Conservation (phyloP, 1,140 invertebrate species). For the Drosophila lacteicornis region DNA sequence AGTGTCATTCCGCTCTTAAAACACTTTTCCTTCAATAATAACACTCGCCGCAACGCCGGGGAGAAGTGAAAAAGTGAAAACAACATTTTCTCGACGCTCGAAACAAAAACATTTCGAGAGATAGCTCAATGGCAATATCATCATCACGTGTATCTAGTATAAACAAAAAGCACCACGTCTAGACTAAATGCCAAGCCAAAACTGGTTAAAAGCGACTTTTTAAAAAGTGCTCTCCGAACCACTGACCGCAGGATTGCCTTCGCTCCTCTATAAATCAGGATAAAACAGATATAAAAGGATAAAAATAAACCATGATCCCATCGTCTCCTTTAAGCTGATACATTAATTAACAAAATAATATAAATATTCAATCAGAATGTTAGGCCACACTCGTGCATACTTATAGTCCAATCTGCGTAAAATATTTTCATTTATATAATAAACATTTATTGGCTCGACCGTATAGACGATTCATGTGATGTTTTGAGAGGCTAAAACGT, state of each 20-base stretch:
- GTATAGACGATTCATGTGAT: constrained; percentile 74
- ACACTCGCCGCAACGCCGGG: constrained; percentile 2
- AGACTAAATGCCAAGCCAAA: constrained; percentile 13
- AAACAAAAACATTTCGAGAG: constrained; percentile 58
- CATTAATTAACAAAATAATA: constrained; percentile 37
- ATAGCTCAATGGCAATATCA: constrained; percentile 48
- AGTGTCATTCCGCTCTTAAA: constrained; percentile 43
- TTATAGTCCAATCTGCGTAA: constrained; percentile 36
- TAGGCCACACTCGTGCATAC: neutral
- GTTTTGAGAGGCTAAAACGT: constrained; percentile 51
- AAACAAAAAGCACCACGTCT: constrained; percentile 24
- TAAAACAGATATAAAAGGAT: neutral
- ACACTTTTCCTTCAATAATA: constrained; percentile 5
- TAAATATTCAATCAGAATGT: constrained; percentile 33
- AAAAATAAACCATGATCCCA: constrained; percentile 25
- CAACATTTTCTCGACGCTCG: constrained; percentile 30
- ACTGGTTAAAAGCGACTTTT: constrained; percentile 35
- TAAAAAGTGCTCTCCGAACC: constrained; percentile 7
- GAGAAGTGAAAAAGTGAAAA: constrained; percentile 24
- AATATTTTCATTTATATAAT: constrained; percentile 60
- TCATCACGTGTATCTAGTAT: constrained; percentile 65
- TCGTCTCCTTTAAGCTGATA: constrained; percentile 1
- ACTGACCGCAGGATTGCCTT: constrained; percentile 7
- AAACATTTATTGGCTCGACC: constrained; percentile 53
- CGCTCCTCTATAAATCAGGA: neutral